These are phyloP conservation scores for Lepeophtheirus salmonis DNA, from an alignment of 1,140 invertebrate genomes.

Conservation along the genomic window DNA sequence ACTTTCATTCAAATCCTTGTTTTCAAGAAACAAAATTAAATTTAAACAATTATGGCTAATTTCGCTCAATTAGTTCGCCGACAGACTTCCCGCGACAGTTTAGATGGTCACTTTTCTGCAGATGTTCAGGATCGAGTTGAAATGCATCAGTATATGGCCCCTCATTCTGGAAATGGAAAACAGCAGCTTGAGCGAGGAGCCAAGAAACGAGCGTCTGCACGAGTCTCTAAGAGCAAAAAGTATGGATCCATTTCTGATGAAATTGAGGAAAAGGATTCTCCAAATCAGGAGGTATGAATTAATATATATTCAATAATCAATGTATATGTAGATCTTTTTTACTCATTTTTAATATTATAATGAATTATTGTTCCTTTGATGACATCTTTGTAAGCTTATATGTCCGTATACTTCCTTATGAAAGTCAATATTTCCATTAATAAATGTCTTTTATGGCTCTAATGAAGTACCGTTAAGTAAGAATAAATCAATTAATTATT, in stretches of 20 bases:
- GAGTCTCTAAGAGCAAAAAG: constrained; percentile 24
- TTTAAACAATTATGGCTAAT: constrained; percentile 48
- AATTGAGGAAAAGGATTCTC: background rate
- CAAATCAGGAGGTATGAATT: too few relatives aligned
- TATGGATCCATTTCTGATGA: constrained; percentile 3
- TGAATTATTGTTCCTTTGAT: too few relatives aligned
- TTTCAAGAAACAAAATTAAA: background rate
- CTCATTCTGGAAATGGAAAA: constrained; percentile 38
- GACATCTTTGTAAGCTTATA: too few relatives aligned
- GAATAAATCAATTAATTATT: too few relatives aligned
- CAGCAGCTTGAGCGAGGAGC: constrained; percentile 7
- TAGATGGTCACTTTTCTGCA: constrained; percentile 44
- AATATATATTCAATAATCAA: too few relatives aligned
- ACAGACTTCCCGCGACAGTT: constrained; percentile 61
- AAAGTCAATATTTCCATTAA: too few relatives aligned
- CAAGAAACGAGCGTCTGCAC: background rate
- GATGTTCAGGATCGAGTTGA: constrained; percentile 69
- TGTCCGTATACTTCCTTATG: too few relatives aligned
- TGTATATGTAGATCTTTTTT: too few relatives aligned
- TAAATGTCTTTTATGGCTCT: too few relatives aligned
- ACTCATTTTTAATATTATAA: too few relatives aligned
- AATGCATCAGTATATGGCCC: constrained; percentile 53
- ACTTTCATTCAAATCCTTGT: background rate
- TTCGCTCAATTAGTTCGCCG: constrained; percentile 63
- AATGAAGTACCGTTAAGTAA: too few relatives aligned